Conservation (phyloP, 2,113 vertebrate species). For the Callospermophilus lateralis region DNA sequence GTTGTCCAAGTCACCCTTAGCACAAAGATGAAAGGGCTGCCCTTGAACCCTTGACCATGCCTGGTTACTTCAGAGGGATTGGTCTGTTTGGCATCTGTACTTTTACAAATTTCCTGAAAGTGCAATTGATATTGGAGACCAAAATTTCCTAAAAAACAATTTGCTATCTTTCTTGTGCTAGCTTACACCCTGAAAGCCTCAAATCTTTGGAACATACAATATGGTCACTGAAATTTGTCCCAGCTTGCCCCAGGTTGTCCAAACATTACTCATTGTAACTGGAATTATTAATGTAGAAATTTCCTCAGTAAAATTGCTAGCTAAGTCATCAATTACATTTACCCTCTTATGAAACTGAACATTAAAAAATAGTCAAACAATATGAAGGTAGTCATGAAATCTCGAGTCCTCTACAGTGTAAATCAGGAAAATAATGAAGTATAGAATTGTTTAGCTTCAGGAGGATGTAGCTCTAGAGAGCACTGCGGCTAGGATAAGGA, state of each 20-base stretch:
- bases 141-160: not conserved
- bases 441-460: not conserved
- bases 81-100: not conserved
- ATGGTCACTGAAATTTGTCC: not conserved
- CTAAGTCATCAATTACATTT: not conserved
- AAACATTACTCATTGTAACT: not conserved
- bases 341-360: not conserved
- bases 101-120: not conserved
- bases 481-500: not conserved
- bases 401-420: not conserved
- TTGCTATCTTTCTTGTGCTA: not conserved
- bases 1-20: not conserved
- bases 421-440: not conserved
- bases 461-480: not conserved
- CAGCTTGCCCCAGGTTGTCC: not conserved
- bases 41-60: not conserved
- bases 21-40: not conserved
- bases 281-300: not conserved
- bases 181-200: not conserved
- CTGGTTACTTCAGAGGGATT: not conserved
- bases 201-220: slow-evolving; percentile 4
- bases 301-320: not conserved
- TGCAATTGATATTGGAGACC: not conserved
- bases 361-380: not conserved
- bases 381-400: not conserved